phyloP scores from a whole-genome alignment of 2,888 invertebrate species.

The Nezara viridula region DNA sequence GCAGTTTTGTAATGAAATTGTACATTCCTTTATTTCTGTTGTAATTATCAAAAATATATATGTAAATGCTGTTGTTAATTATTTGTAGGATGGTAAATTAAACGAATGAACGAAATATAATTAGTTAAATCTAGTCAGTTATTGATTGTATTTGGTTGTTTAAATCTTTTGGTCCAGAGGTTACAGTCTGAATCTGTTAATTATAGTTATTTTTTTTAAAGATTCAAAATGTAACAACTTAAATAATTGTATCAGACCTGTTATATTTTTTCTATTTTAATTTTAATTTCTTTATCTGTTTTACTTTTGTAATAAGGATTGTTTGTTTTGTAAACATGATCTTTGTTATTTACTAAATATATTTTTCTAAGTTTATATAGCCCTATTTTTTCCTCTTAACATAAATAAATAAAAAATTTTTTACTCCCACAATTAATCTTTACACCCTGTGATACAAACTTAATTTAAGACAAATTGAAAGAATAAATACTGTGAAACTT shows the following conservation, averaged over 20 bases:
- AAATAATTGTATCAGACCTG: not conserved
- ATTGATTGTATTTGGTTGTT: slow-evolving; percentile 39
- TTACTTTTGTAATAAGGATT: slow-evolving; percentile 35
- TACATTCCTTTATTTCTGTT: slow-evolving; percentile 51
- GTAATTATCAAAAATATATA: slow-evolving; percentile 5
- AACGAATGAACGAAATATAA: slow-evolving; percentile 3
- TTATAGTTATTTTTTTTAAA: slow-evolving; percentile 19
- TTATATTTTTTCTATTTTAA: not conserved
- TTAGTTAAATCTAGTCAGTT: slow-evolving; percentile 50
- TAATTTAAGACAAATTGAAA: no score
- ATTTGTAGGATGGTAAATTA: not conserved
- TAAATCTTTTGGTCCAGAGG: slow-evolving; percentile 5
- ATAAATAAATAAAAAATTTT: no score
- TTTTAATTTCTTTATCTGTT: not conserved
- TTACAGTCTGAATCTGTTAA: slow-evolving; percentile 15
- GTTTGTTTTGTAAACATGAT: slow-evolving; percentile 41
- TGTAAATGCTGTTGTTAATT: slow-evolving; percentile 3
- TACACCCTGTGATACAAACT: no score
- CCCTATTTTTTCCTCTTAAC: not conserved
- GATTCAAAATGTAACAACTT: not conserved
- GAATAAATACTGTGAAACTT: no score
- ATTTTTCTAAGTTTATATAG: slow-evolving; percentile 13
- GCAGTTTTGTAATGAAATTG: slow-evolving; percentile 53
- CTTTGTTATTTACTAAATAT: slow-evolving; percentile 39
- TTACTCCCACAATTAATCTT: no score